Evolutionary conservation across 1,140 invertebrate species (phyloP).

Genomic region (Cydia splendana): DNA sequence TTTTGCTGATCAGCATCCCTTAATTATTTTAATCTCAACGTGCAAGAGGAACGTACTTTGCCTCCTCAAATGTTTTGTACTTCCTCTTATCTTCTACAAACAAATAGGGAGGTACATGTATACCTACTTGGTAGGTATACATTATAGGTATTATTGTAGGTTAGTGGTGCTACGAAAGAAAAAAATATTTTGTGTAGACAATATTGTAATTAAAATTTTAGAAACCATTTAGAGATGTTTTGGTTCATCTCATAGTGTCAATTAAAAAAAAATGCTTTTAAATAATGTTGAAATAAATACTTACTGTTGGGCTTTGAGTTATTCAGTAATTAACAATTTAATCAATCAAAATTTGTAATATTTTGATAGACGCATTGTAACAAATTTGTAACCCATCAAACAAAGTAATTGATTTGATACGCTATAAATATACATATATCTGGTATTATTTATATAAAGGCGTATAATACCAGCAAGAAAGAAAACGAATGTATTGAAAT

Average conservation of each 20-base stretch:
- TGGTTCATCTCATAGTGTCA: conserved; percentile 51
- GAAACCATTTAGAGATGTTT: conserved; percentile 69
- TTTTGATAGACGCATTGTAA: conserved; percentile 30
- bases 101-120: not conserved
- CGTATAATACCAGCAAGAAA: not conserved
- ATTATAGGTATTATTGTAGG: conserved; percentile 37
- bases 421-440: too few species aligned
- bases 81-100: not conserved
- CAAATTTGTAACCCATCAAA: not conserved
- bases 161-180: conserved; percentile 73
- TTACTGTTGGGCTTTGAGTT: not conserved
- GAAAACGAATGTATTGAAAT: not conserved
- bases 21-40: too few species aligned
- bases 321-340: conserved; percentile 35
- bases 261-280: not conserved
- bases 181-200: conserved; percentile 76
- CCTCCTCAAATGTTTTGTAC: not conserved
- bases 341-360: conserved; percentile 41
- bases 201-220: conserved; percentile 66
- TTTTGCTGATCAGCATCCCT: too few species aligned
- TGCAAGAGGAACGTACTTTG: too few species aligned
- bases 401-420: too few species aligned
- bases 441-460: not conserved
- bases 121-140: not conserved
- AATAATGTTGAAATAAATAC: not conserved